Evolutionary conservation across 2,797 vertebrate species (phyloP).

Genomic region (Rhynchonycteris naso): DNA sequence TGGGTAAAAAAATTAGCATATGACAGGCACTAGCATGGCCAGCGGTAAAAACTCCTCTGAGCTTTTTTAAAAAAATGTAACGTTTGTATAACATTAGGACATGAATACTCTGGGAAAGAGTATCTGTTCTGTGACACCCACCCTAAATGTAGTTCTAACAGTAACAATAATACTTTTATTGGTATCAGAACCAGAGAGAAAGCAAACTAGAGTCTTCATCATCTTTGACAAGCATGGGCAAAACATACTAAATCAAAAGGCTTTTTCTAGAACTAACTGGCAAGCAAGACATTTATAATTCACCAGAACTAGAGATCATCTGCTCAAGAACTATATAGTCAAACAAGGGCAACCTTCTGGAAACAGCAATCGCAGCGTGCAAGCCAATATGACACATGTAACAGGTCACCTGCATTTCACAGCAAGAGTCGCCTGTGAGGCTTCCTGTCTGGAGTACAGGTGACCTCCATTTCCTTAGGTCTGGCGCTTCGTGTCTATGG

Average conservation of each 20-base stretch:
- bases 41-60: background rate
- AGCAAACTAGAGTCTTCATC: constrained; percentile 30
- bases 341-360: background rate
- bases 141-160: background rate
- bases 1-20: background rate
- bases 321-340: background rate
- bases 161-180: constrained; percentile 20
- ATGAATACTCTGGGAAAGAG: background rate
- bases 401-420: background rate
- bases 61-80: background rate
- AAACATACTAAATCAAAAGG: constrained; percentile 25
- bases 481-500: background rate
- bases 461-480: background rate
- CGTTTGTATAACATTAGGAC: background rate
- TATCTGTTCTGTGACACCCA: background rate
- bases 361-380: background rate
- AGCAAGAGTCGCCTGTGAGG: background rate
- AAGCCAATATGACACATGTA: background rate
- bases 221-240: background rate
- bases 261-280: background rate
- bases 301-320: background rate
- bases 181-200: background rate
- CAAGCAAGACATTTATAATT: background rate
- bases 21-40: background rate
- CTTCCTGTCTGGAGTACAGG: background rate